Evolutionary conservation across 2,888 invertebrate genomes (phyloP), one percentile per base, ranked within the genome.

Genomic region (Julus scanicus): DNA sequence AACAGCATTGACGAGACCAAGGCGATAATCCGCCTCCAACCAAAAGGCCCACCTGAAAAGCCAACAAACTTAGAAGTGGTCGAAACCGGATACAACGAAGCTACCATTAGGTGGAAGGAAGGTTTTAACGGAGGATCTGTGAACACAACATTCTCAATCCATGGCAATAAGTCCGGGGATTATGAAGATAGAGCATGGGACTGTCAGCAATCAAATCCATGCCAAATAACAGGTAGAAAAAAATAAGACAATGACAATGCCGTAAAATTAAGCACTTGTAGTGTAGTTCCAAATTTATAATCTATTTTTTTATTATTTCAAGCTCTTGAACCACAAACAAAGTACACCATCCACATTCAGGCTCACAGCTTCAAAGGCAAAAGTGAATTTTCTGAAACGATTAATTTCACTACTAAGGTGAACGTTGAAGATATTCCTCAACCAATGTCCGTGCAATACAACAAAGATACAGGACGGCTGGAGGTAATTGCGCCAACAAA

Each of bases 71-170:
- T 97, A 40, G 93, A 94, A 2, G 95, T 96, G 13, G 93, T 95
- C 89, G 95, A 95, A 91, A 94, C 96, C 0, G 97, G 97, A 0
- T 95, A 95, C 17, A 95, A 95, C 88, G 96, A 94, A 91, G 96
- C 97, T 0, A 95, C 96, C 0, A 93, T 98, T 37, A 94, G 94
- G 89, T 98, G 97, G 97, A 96, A 96, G 91, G 95, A 96, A 0
- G 97, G 97, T 0, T 98, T 98, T 92, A 96, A 98, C 92, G 98
- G 98, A 0, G 98, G 98, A 0, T 93, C 97, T 88, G 94, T 95
- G 86, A 96, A 95, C 91, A 97, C 97, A 0, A 97, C 97, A 91
- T 97, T 96, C 92, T 96, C 96, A 91, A 95, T 97, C n/a, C 94
- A 95, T 53, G 97, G 96, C 92, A 94, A 95, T 84, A 94, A 90